A percentile compares a stretch with the other conserved stretches of the same genome.
Conservation (phyloP, 2,888 invertebrate genomes). For the Nesidiocoris tenuis region DNA sequence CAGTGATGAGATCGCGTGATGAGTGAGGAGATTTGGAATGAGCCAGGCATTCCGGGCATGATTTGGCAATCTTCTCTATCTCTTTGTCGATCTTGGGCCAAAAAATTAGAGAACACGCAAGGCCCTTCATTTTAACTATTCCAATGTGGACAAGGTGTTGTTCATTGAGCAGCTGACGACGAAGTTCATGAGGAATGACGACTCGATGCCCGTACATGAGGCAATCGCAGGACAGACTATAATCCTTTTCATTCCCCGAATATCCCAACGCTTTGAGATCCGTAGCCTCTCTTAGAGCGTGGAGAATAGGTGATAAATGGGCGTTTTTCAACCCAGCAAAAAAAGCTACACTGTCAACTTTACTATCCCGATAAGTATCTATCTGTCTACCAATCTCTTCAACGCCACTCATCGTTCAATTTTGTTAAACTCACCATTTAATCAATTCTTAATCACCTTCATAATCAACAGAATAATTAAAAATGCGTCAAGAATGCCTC, state of each 20-base stretch:
- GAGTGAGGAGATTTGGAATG: conserved; percentile 6
- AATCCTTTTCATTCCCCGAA: conserved; percentile 14
- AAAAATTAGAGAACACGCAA: conserved; percentile 37
- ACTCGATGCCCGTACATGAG: conserved; percentile 19
- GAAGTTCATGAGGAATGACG: conserved; percentile 21
- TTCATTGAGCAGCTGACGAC: conserved; percentile 11
- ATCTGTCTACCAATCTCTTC: too few species aligned
- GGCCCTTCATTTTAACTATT: conserved; percentile 18
- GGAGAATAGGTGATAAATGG: conserved; percentile 1
- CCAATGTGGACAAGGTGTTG: conserved; percentile 27
- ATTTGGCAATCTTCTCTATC: conserved; percentile 22
- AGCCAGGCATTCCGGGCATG: too few species aligned
- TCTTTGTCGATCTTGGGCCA: conserved; percentile 34
- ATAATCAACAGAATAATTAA: too few species aligned
- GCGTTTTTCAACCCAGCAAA: conserved; percentile 26
- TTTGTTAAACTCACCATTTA: too few species aligned
- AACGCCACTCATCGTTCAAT: too few species aligned
- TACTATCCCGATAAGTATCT: too few species aligned
- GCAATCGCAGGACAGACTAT: conserved; percentile 14
- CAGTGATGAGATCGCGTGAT: conserved; percentile 10
- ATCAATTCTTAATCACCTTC: too few species aligned
- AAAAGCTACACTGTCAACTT: too few species aligned
- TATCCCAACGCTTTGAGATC: not conserved
- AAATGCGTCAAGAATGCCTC: too few species aligned
- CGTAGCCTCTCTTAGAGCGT: conserved; percentile 10